Percentiles rank a stretch among this genome's conserved stretches.
phyloP scores from a whole-genome alignment of 2,113 vertebrate genomes.

The Gasterosteus aculeatus region DNA sequence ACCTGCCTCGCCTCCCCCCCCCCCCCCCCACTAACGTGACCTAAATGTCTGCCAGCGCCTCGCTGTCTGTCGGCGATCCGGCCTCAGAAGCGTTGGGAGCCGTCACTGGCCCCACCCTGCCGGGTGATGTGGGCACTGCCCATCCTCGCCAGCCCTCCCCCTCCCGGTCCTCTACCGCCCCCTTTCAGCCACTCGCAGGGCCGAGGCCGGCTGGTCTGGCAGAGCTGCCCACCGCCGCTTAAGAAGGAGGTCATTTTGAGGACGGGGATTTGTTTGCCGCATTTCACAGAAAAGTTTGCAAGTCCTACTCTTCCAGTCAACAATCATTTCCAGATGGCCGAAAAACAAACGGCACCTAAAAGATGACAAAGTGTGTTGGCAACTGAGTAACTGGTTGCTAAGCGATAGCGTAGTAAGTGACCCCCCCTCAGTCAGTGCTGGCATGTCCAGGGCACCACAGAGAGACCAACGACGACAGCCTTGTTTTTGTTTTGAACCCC shows the following conservation, averaged over 20 bases:
- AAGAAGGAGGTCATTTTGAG: constrained; percentile 68
- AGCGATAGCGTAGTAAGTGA: constrained; percentile 26
- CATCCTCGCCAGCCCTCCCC: not conserved
- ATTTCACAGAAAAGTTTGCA: constrained; percentile 26
- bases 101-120: constrained; percentile 51
- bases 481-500: constrained; percentile 76
- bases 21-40: constrained; percentile 67
- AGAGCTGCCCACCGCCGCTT: constrained; percentile 21
- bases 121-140: constrained; percentile 49
- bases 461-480: constrained; percentile 50
- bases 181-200: constrained; percentile 44
- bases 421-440: constrained; percentile 24
- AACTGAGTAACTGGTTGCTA: constrained; percentile 34
- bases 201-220: not conserved
- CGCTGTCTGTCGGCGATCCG: constrained; percentile 60
- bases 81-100: constrained; percentile 41
- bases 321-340: not conserved
- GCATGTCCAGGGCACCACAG: constrained; percentile 55
- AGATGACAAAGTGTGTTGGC: not conserved
- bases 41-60: constrained; percentile 66
- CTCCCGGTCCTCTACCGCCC: constrained; percentile 65
- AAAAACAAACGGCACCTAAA: constrained; percentile 3
- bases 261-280: constrained; percentile 57
- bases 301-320: not conserved
- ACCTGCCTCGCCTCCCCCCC: constrained; percentile 54